These are phyloP conservation scores for Drosophila paramelanica DNA, from an alignment of 2,888 invertebrate species.

Conservation along the genomic window DNA sequence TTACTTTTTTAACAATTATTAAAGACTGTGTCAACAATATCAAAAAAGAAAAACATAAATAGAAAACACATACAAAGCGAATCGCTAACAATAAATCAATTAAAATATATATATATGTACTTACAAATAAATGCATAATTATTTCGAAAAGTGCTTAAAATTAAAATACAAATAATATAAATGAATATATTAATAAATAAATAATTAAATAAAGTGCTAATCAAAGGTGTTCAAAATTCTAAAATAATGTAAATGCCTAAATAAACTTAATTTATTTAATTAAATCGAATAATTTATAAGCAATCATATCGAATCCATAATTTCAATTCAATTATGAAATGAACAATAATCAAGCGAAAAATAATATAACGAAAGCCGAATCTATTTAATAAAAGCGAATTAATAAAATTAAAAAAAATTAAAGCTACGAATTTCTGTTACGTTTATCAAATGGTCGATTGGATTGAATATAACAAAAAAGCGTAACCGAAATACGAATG, in stretches of 20 bases:
- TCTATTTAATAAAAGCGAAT: constrained; percentile 10
- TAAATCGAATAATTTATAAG: constrained; percentile 20
- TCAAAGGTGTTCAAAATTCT: constrained; percentile 70
- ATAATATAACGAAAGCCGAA: constrained; percentile 11
- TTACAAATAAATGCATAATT: constrained; percentile 17
- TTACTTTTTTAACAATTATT: constrained; percentile 54
- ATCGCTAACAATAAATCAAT: constrained; percentile 38
- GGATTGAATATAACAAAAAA: constrained; percentile 76
- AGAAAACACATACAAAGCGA: constrained; percentile 8
- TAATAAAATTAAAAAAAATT: constrained; percentile 10
- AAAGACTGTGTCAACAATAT: constrained; percentile 71
- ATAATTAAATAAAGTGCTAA: constrained; percentile 62
- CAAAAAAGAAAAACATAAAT: constrained; percentile 25
- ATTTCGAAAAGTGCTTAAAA: constrained; percentile 29
- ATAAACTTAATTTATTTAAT: constrained; percentile 30
- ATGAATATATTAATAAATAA: constrained; percentile 10
- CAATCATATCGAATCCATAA: constrained; percentile 30
- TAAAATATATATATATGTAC: constrained; percentile 34
- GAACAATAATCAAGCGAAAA: constrained; percentile 28
- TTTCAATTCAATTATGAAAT: constrained; percentile 17
- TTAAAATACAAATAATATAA: too few species aligned
- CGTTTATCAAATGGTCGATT: constrained; percentile 80
- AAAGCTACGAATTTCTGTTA: constrained; percentile 33
- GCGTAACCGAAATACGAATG: constrained; percentile 85
- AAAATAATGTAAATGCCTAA: constrained; percentile 42